Evolutionary conservation across 2,888 invertebrate genomes (phyloP).

Genomic region (Mesopsocus fuscifrons): DNA sequence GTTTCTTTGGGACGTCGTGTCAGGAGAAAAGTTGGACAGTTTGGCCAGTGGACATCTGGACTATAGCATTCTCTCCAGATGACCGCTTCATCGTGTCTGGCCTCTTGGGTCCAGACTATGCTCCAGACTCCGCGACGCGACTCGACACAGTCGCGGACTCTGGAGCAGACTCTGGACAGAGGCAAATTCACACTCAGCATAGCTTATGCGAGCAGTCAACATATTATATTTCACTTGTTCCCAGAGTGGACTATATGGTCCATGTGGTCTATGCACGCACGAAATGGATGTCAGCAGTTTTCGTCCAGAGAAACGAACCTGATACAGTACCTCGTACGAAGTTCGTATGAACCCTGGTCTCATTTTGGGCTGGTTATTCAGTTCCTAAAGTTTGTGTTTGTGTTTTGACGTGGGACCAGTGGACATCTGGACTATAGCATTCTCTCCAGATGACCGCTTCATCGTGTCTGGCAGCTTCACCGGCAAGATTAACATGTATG

Average conservation of each 20-base stretch:
- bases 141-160: constrained; percentile 78
- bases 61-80: constrained; percentile 88
- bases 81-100: constrained; percentile 84
- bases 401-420: constrained; percentile 81
- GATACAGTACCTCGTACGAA: no score
- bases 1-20: constrained; percentile 75
- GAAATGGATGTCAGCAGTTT: no score
- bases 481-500: constrained; percentile 84
- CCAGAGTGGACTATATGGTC: no score
- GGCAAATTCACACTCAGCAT: constrained; percentile 92
- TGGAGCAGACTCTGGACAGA: constrained; percentile 80
- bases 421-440: constrained; percentile 92
- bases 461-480: constrained; percentile 87
- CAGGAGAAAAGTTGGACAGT: constrained; percentile 67
- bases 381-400: no score
- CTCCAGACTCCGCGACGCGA: no score
- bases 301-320: no score
- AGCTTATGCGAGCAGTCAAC: constrained; percentile 76
- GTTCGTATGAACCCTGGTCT: no score
- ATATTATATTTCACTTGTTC: no score
- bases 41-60: constrained; percentile 93
- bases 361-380: no score
- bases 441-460: constrained; percentile 85
- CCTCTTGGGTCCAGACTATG: no score
- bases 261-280: no score